Percentiles rank a stretch among this genome's conserved stretches.
Evolutionary conservation across 2,113 vertebrate genomes (phyloP).

Genomic region (Lampris megalopsis): DNA sequence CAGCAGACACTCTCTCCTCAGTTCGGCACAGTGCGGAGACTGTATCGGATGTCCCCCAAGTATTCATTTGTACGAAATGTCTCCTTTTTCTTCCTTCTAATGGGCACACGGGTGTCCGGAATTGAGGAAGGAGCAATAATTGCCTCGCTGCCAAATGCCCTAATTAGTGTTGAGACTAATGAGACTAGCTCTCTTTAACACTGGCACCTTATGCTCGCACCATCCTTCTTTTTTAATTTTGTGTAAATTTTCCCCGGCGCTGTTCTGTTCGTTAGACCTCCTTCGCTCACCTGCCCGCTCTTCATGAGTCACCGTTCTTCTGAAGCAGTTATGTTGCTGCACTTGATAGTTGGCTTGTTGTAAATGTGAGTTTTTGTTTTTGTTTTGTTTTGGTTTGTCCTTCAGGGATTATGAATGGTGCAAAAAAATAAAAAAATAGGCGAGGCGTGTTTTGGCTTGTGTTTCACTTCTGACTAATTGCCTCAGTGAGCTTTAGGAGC

Average conservation of each 20-base stretch:
- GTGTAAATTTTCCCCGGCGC: not conserved
- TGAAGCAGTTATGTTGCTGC: constrained; percentile 8
- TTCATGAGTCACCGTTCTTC: constrained; percentile 18
- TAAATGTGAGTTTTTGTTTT: not conserved
- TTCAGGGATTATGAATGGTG: constrained; percentile 1
- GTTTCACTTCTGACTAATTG: constrained; percentile 23
- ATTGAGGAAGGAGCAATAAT: constrained; percentile 52
- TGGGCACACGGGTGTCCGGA: constrained; percentile 48
- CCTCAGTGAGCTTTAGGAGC: not conserved
- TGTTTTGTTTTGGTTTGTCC: not conserved
- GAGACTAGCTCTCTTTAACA: constrained; percentile 50
- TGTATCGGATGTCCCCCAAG: constrained; percentile 53
- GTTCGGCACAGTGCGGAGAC: constrained; percentile 47
- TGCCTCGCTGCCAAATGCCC: constrained; percentile 54
- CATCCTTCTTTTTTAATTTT: not conserved
- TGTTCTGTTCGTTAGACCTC: not conserved
- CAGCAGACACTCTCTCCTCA: constrained; percentile 16
- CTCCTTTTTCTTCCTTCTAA: constrained; percentile 50
- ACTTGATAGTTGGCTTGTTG: constrained; percentile 1
- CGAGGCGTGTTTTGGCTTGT: not conserved
- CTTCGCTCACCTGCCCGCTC: constrained; percentile 1
- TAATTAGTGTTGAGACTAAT: constrained; percentile 67
- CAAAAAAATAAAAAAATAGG: not conserved
- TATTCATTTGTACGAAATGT: constrained; percentile 64
- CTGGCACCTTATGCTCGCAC: constrained; percentile 43